A percentile compares a stretch with the other conserved stretches of the same genome.
Conservation (phyloP, 1,140 invertebrate species). For the Heliconius hermathena region DNA sequence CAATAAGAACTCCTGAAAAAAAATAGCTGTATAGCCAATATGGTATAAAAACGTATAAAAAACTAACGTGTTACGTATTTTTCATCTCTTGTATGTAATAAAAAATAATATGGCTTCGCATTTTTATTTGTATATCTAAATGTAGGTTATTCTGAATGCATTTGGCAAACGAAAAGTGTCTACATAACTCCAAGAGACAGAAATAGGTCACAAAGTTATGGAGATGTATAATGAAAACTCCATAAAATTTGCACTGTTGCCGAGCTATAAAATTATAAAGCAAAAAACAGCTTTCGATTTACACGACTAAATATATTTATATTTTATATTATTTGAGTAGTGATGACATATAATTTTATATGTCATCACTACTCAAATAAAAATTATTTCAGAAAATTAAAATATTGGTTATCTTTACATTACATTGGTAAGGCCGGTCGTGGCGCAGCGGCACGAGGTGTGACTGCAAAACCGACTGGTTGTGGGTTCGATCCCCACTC, state of each 20-base stretch:
- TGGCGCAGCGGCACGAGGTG: too few species aligned
- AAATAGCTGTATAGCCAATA: background rate
- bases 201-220: conserved; percentile 22
- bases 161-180: conserved; percentile 14
- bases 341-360: too few species aligned
- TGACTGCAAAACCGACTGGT: background rate
- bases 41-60: background rate
- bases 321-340: too few species aligned
- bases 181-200: conserved; percentile 15
- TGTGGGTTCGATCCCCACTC: background rate
- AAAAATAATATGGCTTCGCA: background rate
- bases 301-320: too few species aligned
- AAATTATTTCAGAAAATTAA: too few species aligned
- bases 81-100: background rate
- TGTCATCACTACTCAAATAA: too few species aligned
- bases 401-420: too few species aligned
- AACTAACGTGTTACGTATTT: background rate
- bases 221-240: background rate
- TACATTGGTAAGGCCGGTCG: too few species aligned
- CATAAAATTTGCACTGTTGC: background rate
- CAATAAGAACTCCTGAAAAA: background rate
- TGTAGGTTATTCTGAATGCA: conserved; percentile 4
- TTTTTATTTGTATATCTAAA: background rate
- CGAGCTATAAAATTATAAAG: too few species aligned
- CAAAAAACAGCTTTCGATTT: too few species aligned